Evolutionary conservation across 2,888 invertebrate genomes (phyloP).

Genomic region (Yponomeuta plumbellus): DNA sequence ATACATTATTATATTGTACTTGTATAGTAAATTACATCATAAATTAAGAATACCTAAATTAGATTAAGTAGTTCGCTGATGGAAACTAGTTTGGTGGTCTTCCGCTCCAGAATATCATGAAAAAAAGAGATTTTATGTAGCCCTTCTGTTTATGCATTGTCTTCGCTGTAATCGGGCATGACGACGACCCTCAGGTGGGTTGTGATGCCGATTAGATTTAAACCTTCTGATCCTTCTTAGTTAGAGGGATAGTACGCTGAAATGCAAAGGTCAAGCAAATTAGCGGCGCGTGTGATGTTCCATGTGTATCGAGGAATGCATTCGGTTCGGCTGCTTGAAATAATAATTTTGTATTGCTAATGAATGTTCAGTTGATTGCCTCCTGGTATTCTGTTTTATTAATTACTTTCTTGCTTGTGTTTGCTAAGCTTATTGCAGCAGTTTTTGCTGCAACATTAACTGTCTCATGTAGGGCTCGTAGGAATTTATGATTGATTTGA

Average conservation of each 20-base stretch:
- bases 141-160: no score
- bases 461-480: not conserved
- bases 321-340: not conserved
- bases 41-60: no score
- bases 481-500: not conserved
- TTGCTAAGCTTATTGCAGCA: not conserved
- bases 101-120: no score
- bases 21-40: no score
- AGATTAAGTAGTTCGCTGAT: no score
- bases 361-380: not conserved
- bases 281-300: constrained; percentile 19
- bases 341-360: not conserved
- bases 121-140: no score
- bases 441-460: not conserved
- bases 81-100: no score
- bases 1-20: no score
- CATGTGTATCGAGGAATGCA: not conserved
- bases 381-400: not conserved
- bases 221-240: not conserved
- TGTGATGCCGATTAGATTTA: no score
- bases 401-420: not conserved
- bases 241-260: not conserved
- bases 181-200: no score
- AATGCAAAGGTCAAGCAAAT: constrained; percentile 18
- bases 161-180: no score